Evolutionary conservation across 2,888 invertebrate genomes (phyloP).

Genomic region (Podotricha telesiphe): DNA sequence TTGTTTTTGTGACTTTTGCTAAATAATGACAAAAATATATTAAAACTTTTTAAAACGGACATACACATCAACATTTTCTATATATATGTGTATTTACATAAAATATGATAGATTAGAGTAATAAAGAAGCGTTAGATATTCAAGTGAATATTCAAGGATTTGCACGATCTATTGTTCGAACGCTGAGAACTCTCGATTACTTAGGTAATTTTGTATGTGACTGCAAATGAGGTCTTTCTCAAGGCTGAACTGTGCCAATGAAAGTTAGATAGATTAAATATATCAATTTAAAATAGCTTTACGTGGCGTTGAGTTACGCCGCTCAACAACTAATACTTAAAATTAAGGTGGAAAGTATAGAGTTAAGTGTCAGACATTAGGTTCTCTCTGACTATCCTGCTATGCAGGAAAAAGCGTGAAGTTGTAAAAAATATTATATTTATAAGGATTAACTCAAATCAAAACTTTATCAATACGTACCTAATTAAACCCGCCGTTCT

Average conservation of each 20-base stretch:
- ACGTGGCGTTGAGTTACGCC: neutral
- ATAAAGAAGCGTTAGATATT: constrained; percentile 24
- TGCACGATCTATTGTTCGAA: constrained; percentile 19
- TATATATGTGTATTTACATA: neutral
- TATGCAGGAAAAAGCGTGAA: too few relatives aligned
- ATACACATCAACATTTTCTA: neutral
- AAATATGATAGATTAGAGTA: constrained; percentile 25
- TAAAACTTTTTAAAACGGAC: neutral
- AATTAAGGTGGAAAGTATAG: neutral
- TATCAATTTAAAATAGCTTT: neutral
- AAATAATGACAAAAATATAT: too few relatives aligned
- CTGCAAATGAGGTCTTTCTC: constrained; percentile 26
- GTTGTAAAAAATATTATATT: too few relatives aligned
- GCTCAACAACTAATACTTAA: neutral
- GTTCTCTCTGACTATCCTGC: too few relatives aligned
- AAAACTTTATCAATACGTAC: too few relatives aligned
- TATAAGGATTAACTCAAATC: too few relatives aligned
- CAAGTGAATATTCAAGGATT: constrained; percentile 22
- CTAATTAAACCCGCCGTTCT: too few relatives aligned
- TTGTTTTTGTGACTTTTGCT: too few relatives aligned
- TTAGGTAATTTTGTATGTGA: constrained; percentile 21
- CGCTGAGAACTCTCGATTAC: constrained; percentile 20
- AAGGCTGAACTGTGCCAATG: constrained; percentile 6
- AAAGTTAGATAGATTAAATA: neutral
- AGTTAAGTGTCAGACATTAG: too few relatives aligned